Conservation (phyloP, 2,797 vertebrate genomes). For the Acipenser transmontanus region DNA sequence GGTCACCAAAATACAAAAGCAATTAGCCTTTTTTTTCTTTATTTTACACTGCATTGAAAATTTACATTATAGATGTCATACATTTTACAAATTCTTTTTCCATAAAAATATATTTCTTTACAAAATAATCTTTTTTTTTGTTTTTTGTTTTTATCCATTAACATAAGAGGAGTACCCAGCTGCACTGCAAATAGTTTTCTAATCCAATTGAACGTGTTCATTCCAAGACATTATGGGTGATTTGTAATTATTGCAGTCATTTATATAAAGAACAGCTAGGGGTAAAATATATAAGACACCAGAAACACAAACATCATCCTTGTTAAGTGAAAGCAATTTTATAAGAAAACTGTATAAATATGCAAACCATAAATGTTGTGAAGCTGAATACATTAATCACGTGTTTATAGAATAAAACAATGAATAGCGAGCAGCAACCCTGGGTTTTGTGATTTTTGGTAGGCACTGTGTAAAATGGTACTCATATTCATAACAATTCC, state of each 20-base stretch:
- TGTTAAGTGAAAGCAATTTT: slow-evolving; percentile 73
- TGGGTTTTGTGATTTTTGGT: slow-evolving; percentile 76
- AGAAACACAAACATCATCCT: slow-evolving; percentile 61
- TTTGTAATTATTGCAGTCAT: slow-evolving; percentile 93
- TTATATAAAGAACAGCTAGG: slow-evolving; percentile 76
- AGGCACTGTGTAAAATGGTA: slow-evolving; percentile 87
- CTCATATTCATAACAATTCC: slow-evolving; percentile 39
- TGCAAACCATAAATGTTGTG: slow-evolving; percentile 77
- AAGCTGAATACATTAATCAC: slow-evolving; percentile 54
- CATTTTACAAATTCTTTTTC: slow-evolving; percentile 91
- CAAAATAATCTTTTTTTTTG: slow-evolving; percentile 80
- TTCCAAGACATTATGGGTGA: slow-evolving; percentile 79
- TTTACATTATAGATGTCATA: slow-evolving; percentile 99
- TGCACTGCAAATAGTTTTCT: slow-evolving; percentile 82
- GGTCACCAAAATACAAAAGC: slow-evolving; percentile 74
- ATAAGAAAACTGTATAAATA: slow-evolving; percentile 80
- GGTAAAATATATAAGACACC: slow-evolving; percentile 71
- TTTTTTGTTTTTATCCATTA: slow-evolving; percentile 72
- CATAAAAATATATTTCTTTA: slow-evolving; percentile 99
- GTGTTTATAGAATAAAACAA: slow-evolving; percentile 57
- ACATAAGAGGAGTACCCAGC: slow-evolving; percentile 83
- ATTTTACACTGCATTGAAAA: slow-evolving; percentile 99
- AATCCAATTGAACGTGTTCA: slow-evolving; percentile 70
- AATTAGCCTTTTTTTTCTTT: slow-evolving; percentile 92
- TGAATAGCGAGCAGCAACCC: slow-evolving; percentile 64